Conservation (phyloP, 2,113 vertebrate genomes). For the Eurystomus gularis region DNA sequence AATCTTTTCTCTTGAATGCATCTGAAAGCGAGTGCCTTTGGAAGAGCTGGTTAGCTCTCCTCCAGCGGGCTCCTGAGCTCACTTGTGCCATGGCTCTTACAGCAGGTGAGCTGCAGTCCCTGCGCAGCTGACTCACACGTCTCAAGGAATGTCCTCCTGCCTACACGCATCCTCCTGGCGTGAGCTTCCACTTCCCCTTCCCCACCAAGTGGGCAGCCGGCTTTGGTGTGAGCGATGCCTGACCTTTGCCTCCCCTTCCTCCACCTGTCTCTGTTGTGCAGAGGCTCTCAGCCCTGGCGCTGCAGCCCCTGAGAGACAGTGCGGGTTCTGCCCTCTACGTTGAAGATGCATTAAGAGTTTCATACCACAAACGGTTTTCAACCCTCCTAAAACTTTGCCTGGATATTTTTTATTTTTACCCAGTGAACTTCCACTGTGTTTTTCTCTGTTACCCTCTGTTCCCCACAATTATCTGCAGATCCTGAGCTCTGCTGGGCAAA, state of each 20-base stretch:
- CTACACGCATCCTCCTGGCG: fast-evolving
- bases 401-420: background rate
- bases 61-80: background rate
- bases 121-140: fast-evolving
- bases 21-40: background rate
- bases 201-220: background rate
- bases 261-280: background rate
- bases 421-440: background rate
- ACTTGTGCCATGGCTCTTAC: fast-evolving
- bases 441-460: background rate
- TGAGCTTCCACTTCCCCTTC: background rate
- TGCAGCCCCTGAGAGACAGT: background rate
- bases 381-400: background rate
- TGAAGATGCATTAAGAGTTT: background rate
- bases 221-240: background rate
- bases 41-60: background rate
- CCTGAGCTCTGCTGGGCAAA: background rate
- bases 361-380: background rate
- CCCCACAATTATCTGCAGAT: background rate
- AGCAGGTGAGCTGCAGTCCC: background rate
- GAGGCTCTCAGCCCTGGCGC: background rate
- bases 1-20: background rate
- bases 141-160: background rate
- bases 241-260: background rate
- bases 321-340: background rate